Percentiles rank a stretch among this genome's conserved stretches.
These are phyloP conservation scores for Temnothorax curvispinosus DNA, from an alignment of 1,140 invertebrate species.

Conservation along the genomic window DNA sequence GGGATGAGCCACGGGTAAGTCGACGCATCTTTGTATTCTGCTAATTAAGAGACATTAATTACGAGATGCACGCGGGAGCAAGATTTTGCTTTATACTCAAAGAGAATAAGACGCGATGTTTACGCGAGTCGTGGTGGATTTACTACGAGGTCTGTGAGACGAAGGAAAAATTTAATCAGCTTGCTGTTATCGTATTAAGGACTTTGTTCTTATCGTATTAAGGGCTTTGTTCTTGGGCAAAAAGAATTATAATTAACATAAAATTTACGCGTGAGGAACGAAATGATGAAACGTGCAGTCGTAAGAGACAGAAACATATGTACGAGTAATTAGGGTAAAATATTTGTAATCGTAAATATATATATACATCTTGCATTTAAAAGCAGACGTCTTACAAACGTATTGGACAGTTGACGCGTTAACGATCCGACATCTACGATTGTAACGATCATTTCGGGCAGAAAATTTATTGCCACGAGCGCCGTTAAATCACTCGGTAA, in stretches of 20 bases:
- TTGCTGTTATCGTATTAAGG: background rate
- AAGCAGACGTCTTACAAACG: background rate
- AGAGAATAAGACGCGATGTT: slow-evolving; percentile 7
- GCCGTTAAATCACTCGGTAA: background rate
- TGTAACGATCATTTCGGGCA: background rate
- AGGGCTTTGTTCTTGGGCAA: background rate
- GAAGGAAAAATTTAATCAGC: slow-evolving; percentile 19
- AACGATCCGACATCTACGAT: background rate
- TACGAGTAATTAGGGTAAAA: background rate
- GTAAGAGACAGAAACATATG: background rate
- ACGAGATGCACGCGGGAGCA: background rate
- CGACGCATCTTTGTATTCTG: slow-evolving; percentile 2
- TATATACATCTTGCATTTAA: background rate
- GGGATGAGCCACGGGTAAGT: slow-evolving; percentile 91
- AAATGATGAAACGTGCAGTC: background rate
- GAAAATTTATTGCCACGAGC: background rate
- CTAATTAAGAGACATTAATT: slow-evolving; percentile 39
- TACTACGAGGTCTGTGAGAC: background rate
- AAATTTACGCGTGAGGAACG: background rate
- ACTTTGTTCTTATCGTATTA: background rate
- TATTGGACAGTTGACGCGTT: background rate
- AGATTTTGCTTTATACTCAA: background rate
- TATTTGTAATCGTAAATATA: background rate
- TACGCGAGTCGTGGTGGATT: background rate
- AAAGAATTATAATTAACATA: background rate